A percentile compares a stretch with the other conserved stretches of the same genome.
Evolutionary conservation across 2,888 invertebrate genomes (phyloP).

Genomic region (Sipunculus nudus): DNA sequence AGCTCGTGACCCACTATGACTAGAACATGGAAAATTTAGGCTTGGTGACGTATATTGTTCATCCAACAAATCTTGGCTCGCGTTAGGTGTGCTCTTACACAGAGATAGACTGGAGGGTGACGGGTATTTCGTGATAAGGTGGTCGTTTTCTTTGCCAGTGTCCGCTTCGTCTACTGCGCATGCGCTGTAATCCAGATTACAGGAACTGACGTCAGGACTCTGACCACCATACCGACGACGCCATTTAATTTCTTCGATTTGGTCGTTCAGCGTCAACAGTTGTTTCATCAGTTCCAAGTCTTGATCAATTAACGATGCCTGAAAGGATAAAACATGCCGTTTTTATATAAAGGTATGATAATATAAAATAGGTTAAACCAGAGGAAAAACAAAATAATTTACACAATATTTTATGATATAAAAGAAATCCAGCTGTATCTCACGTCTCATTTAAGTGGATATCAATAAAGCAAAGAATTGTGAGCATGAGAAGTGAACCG

Average conservation of each 20-base stretch:
- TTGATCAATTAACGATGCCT: constrained; percentile 60
- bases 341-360: neutral
- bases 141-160: neutral
- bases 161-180: constrained; percentile 8
- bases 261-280: constrained; percentile 59
- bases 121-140: constrained; percentile 21
- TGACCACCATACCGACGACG: constrained; percentile 33
- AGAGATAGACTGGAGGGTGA: constrained; percentile 33
- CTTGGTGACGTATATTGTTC: too few relatives aligned
- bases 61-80: too few relatives aligned
- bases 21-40: too few relatives aligned
- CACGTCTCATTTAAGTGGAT: too few relatives aligned
- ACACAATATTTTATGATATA: too few relatives aligned
- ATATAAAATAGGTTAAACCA: too few relatives aligned
- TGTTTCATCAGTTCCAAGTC: constrained; percentile 60
- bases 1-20: too few relatives aligned
- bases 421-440: too few relatives aligned
- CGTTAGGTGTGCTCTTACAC: too few relatives aligned
- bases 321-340: constrained; percentile 27
- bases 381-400: too few relatives aligned
- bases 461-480: too few relatives aligned
- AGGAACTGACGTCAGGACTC: neutral
- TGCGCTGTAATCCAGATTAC: neutral
- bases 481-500: too few relatives aligned
- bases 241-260: constrained; percentile 61